These are phyloP conservation scores for Sialia sialis DNA, from an alignment of 2,113 vertebrate genomes.

Conservation along the genomic window DNA sequence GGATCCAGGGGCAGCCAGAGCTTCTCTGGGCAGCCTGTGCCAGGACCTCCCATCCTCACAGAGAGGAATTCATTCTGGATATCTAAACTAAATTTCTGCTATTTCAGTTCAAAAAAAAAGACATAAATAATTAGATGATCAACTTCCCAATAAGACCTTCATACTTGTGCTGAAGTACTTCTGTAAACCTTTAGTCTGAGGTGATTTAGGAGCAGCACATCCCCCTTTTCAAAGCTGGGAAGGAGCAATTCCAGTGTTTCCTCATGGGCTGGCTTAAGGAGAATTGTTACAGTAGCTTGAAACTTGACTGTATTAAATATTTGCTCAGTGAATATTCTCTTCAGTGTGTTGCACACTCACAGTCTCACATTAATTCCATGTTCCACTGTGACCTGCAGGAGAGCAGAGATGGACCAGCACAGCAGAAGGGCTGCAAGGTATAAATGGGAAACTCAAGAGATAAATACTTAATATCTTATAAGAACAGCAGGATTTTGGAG, in stretches of 20 bases:
- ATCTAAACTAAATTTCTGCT: not conserved
- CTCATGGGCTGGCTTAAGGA: not conserved
- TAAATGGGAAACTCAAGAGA: not conserved
- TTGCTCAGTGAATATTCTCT: not conserved
- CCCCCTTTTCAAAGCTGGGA: not conserved
- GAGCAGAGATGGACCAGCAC: not conserved
- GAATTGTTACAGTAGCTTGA: not conserved
- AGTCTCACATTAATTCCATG: fast-evolving
- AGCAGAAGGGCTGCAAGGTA: not conserved
- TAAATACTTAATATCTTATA: not conserved
- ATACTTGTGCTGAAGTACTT: not conserved
- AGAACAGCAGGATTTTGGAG: not conserved
- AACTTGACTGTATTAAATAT: not conserved
- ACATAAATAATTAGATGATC: not conserved
- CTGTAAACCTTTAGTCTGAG: not conserved
- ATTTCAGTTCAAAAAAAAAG: not conserved
- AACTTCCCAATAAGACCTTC: not conserved
- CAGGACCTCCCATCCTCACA: not conserved
- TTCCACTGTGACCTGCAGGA: not conserved
- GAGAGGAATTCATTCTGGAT: not conserved
- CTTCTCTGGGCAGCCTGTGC: not conserved
- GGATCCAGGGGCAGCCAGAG: not conserved
- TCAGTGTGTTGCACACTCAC: not conserved
- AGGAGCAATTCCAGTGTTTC: not conserved
- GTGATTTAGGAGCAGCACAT: not conserved